A percentile compares a stretch with the other conserved stretches of the same genome.
These are phyloP conservation scores for Sebastes diaconus DNA, from an alignment of 2,797 vertebrate species.

Conservation along the genomic window DNA sequence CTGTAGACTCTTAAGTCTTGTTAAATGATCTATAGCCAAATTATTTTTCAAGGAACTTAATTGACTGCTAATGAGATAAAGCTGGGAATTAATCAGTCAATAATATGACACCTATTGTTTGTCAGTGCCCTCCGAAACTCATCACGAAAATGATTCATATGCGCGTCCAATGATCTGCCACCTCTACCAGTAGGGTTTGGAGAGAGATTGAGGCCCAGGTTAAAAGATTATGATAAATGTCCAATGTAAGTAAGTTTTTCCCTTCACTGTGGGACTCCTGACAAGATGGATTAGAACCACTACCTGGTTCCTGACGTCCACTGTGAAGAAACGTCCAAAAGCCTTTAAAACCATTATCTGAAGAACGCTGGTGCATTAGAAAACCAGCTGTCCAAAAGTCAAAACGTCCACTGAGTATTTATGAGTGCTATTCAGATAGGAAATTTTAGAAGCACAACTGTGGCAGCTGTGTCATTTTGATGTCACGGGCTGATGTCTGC, in stretches of 20 bases:
- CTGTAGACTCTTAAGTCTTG: background rate
- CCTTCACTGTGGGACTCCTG: constrained; percentile 56
- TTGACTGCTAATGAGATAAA: background rate
- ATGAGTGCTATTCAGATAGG: constrained; percentile 74
- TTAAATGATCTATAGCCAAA: background rate
- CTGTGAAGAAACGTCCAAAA: constrained; percentile 59
- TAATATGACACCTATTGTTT: background rate
- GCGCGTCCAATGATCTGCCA: background rate
- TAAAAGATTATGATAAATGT: constrained; percentile 45
- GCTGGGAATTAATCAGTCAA: background rate
- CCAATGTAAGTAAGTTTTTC: background rate
- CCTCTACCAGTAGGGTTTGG: background rate
- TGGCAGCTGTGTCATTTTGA: constrained; percentile 85
- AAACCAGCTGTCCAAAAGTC: constrained; percentile 84
- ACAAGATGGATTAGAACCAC: constrained; percentile 64
- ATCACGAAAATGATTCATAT: background rate
- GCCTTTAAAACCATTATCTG: constrained; percentile 73
- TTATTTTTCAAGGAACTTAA: background rate
- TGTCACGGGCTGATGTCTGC: constrained; percentile 72
- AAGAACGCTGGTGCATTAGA: constrained; percentile 74
- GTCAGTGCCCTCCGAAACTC: background rate
- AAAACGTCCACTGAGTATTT: constrained; percentile 81
- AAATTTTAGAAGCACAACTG: constrained; percentile 82
- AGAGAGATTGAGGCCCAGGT: background rate
- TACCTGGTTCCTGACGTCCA: constrained; percentile 62